Evolutionary conservation across 2,888 invertebrate species (phyloP).

Genomic region (Lottia gigantea): DNA sequence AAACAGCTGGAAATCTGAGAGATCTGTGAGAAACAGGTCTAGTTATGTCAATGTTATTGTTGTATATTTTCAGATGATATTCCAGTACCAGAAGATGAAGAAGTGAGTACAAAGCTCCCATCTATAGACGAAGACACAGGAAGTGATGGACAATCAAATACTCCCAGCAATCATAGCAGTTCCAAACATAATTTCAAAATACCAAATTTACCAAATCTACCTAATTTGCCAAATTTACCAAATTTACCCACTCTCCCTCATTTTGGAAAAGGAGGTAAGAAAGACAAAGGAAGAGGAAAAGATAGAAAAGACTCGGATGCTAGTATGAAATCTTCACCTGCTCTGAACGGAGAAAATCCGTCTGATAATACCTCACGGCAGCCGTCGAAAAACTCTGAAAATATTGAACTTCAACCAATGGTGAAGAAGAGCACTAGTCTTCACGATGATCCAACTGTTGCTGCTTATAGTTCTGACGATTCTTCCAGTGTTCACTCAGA

Average conservation of each 20-base stretch:
- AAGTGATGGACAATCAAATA: constrained; percentile 21
- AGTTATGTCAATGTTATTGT: too few relatives aligned
- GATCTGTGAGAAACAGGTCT: too few relatives aligned
- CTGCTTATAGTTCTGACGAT: constrained; percentile 22
- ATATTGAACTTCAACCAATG: constrained; percentile 38
- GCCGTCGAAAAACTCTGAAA: constrained; percentile 38
- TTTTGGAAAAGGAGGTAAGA: constrained; percentile 32
- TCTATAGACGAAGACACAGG: constrained; percentile 19
- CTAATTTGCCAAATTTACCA: constrained; percentile 26
- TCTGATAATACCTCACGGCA: constrained; percentile 39
- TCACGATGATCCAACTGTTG: constrained; percentile 15
- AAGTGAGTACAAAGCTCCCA: constrained; percentile 24
- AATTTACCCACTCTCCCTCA: constrained; percentile 31
- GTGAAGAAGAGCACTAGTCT: constrained; percentile 22
- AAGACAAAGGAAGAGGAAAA: constrained; percentile 36
- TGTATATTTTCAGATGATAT: constrained; percentile 41
- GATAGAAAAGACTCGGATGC: constrained; percentile 35
- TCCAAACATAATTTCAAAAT: constrained; percentile 22
- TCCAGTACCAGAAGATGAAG: constrained; percentile 35
- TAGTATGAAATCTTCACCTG: constrained; percentile 23
- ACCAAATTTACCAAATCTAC: constrained; percentile 27
- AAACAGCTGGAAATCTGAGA: too few relatives aligned
- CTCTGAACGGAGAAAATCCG: constrained; percentile 37
- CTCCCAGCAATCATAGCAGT: constrained; percentile 44
- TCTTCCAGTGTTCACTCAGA: constrained; percentile 18